Percentiles rank a stretch among this genome's conserved stretches.
These are phyloP conservation scores for Carettochelys insculpta DNA, from an alignment of 2,113 vertebrate species.

Conservation along the genomic window DNA sequence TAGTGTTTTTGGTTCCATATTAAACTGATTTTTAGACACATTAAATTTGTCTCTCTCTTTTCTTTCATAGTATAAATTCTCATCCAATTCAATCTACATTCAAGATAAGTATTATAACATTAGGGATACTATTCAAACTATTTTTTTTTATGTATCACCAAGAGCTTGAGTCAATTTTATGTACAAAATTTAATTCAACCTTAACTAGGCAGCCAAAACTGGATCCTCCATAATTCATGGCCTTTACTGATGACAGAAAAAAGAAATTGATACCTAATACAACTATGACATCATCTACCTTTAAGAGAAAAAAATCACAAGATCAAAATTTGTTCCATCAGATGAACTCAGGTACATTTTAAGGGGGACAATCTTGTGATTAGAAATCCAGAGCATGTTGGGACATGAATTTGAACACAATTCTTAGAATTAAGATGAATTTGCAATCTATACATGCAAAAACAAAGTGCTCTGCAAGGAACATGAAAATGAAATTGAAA, in stretches of 20 bases:
- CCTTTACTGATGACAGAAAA: background rate
- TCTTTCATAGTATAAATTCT: background rate
- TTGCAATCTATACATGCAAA: background rate
- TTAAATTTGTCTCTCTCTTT: background rate
- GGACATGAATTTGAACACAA: background rate
- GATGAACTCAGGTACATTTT: background rate
- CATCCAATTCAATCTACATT: background rate
- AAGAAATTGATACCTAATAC: background rate
- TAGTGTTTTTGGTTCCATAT: background rate
- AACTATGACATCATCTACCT: background rate
- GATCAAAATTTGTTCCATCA: no score
- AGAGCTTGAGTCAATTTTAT: background rate
- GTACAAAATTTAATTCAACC: background rate
- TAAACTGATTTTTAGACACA: background rate
- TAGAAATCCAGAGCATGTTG: background rate
- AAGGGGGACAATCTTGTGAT: no score
- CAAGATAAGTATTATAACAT: background rate
- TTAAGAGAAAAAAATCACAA: background rate
- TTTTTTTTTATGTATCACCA: background rate
- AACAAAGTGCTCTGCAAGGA: background rate
- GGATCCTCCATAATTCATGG: background rate
- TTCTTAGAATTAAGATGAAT: background rate
- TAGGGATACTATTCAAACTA: background rate
- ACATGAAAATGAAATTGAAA: background rate
- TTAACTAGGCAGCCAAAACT: background rate